Evolutionary conservation across 2,113 vertebrate genomes (phyloP).

Genomic region (Sakesphorus luctuosus): DNA sequence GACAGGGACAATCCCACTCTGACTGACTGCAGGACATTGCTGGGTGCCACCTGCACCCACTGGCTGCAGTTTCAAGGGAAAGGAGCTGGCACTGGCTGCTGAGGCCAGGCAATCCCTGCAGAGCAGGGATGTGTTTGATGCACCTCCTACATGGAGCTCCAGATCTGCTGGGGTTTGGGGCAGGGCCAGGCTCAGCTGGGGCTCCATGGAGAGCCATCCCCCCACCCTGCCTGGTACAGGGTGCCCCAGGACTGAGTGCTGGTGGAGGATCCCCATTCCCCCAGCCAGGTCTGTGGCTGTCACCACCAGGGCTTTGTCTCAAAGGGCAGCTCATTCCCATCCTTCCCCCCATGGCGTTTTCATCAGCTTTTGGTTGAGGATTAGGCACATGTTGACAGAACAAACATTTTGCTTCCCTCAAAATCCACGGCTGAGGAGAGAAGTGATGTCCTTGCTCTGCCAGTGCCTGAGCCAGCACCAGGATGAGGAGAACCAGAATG

Average conservation of each 20-base stretch:
- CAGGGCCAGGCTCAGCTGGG: background rate
- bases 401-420: conserved; percentile 63
- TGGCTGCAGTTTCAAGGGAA: background rate
- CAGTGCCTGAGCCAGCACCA: background rate
- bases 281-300: background rate
- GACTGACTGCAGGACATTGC: background rate
- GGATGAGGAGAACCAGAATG: background rate
- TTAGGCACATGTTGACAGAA: conserved; percentile 72
- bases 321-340: conserved; percentile 71
- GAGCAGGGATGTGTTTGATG: background rate
- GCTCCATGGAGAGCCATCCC: background rate
- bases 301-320: background rate
- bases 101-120: fast-evolving
- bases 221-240: background rate
- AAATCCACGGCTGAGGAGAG: conserved; percentile 32
- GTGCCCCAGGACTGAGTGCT: background rate
- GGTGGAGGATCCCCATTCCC: background rate
- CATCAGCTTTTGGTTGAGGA: conserved; percentile 59
- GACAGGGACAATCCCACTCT: background rate
- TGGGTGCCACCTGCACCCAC: fast-evolving
- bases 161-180: background rate
- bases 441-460: background rate
- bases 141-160: fast-evolving
- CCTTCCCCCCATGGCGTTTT: conserved; percentile 43
- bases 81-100: background rate